These are phyloP conservation scores for Indri indri DNA, from an alignment of 2,113 vertebrate genomes.

Conservation along the genomic window DNA sequence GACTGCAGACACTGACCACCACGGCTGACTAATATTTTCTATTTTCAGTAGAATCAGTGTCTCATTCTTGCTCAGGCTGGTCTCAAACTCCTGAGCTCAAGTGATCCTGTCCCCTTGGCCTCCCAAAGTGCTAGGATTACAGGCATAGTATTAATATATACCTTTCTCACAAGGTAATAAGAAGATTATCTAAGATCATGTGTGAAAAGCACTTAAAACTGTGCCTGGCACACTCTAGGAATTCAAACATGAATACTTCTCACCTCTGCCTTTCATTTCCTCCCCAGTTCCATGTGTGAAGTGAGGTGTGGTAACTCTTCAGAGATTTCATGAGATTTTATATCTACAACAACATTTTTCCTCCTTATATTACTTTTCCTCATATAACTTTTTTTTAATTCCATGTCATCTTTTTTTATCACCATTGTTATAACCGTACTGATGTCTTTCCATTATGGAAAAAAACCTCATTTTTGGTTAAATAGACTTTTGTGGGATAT, in stretches of 20 bases:
- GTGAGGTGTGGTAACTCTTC: neutral
- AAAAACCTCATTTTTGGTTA: too few species aligned
- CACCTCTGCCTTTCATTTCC: neutral
- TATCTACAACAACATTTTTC: neutral
- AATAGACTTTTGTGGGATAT: neutral
- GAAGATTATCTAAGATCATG: neutral
- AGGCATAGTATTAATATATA: neutral
- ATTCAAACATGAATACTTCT: neutral
- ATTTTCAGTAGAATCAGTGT: too few species aligned
- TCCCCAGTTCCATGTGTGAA: neutral
- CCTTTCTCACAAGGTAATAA: neutral
- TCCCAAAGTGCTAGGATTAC: too few species aligned
- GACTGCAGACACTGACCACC: too few species aligned
- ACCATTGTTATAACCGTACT: neutral
- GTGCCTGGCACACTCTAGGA: neutral
- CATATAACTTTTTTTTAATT: neutral
- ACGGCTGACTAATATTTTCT: too few species aligned
- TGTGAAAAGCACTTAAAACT: neutral
- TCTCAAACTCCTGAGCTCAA: too few species aligned
- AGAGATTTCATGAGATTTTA: neutral
- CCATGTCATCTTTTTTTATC: neutral
- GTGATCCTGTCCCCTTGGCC: too few species aligned
- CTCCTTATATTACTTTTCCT: neutral
- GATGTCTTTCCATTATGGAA: too few species aligned
- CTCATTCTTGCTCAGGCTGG: too few species aligned